Conservation (phyloP, 2,888 invertebrate species). For the Drosophila austrosaltans region DNA sequence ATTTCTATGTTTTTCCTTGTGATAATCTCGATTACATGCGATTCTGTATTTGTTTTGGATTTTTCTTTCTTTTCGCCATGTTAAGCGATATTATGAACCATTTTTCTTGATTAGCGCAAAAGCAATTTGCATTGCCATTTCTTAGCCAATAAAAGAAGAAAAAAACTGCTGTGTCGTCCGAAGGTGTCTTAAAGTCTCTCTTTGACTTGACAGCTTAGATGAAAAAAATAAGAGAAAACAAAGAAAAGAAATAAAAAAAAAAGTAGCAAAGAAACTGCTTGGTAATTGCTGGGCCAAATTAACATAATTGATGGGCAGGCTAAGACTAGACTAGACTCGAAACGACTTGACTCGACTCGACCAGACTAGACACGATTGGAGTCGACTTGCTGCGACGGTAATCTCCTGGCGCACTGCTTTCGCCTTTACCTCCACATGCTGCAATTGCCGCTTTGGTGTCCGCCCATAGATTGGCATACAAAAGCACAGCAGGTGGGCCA, state of each 20-base stretch:
- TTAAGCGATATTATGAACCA: not conserved
- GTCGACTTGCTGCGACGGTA: constrained; percentile 9
- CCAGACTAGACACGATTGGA: constrained; percentile 45
- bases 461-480: constrained; percentile 41
- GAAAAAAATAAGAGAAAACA: not conserved
- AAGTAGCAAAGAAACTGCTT: constrained; percentile 51
- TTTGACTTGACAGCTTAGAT: constrained; percentile 14
- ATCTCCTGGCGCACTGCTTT: constrained; percentile 8
- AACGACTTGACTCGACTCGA: constrained; percentile 43
- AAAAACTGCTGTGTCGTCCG: constrained; percentile 37
- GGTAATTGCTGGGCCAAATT: constrained; percentile 72
- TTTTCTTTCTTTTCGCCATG: not conserved
- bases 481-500: constrained; percentile 72
- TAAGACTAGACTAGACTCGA: constrained; percentile 41
- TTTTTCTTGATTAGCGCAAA: not conserved
- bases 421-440: not conserved
- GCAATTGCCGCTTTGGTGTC: not conserved
- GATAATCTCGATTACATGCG: not conserved
- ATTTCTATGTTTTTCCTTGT: constrained; percentile 21
- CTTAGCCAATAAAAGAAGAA: constrained; percentile 10
- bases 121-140: not conserved
- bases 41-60: too few species aligned
- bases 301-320: constrained; percentile 71
- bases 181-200: constrained; percentile 34
- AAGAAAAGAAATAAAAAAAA: not conserved